Base-by-base conservation (phyloP, 2,113 vertebrate species). In the Turdus rufiventris region DNA sequence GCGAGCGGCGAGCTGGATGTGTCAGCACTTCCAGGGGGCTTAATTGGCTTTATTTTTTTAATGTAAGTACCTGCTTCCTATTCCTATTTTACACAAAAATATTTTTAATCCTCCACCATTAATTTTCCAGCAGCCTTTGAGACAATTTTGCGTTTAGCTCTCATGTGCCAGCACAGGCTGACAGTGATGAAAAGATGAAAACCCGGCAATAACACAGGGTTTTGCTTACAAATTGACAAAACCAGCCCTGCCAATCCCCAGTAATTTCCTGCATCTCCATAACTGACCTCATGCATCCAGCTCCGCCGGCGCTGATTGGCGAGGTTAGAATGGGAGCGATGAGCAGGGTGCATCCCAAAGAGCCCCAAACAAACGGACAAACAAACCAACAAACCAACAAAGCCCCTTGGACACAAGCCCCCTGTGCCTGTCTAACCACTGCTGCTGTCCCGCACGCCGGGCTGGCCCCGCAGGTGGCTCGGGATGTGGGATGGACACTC, bases 141-240 rank as follows among this genome's bases (percentile, higher is more conserved):
- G 57, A 67, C 1, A n/a, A 45, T 93, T 96, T 83, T 82, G 76
- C 45, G 85, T 88, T 81, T 61, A 70, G 89, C 10, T 72, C 42
- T 18, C 43, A 24, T 45, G 70, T 82, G 81, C 77, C 26, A 53
- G 76, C 90, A 54, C 73, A 63, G 81, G 78, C 63, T 89, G 89
- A 94, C 26, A 86, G 93, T 8, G 36, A 89, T 68, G 93, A 77
- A 94, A 86, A 88, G 38, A 91, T 66, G 94, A 86, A 93, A 90
- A 89, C 76, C 63, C 23, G 42, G 23, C 75, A 94, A 36, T 77
- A 92, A 96, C 72, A 25, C 34, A 28, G 70, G 89, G 89, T 91
- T 96, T 95, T 91, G 88, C 97, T 97, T 96, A 80, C 92, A 95
- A 93, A 96, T 72, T 87, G 95, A 88, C 85, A 90, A 73, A 79